These are phyloP conservation scores for Hyles vespertilio DNA, from an alignment of 1,140 invertebrate species.

Conservation along the genomic window DNA sequence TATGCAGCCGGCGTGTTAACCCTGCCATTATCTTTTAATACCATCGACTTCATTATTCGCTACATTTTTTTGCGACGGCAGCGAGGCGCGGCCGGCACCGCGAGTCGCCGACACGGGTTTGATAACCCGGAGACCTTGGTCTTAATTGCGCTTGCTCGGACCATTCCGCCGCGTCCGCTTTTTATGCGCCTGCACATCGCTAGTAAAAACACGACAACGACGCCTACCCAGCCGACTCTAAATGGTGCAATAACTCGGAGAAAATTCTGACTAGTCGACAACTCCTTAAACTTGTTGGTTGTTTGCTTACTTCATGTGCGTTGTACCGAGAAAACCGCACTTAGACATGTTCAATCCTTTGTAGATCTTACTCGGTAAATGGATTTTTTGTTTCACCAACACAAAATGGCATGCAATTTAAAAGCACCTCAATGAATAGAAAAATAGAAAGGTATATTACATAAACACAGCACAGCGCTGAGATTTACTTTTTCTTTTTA, in stretches of 20 bases:
- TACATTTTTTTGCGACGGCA: conserved; percentile 68
- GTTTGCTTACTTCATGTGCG: conserved; percentile 45
- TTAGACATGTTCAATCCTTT: conserved; percentile 39
- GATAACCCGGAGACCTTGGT: conserved; percentile 74
- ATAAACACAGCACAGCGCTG: neutral
- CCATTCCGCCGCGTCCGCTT: conserved; percentile 69
- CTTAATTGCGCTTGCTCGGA: conserved; percentile 72
- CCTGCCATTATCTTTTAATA: conserved; percentile 72
- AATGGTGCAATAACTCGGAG: conserved; percentile 49
- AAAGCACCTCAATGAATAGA: neutral
- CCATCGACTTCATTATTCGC: conserved; percentile 70
- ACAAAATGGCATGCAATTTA: conserved; percentile 15
- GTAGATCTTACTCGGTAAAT: conserved; percentile 44
- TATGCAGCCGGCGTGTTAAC: conserved; percentile 64
- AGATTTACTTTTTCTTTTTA: too few relatives aligned
- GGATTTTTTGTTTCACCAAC: conserved; percentile 28
- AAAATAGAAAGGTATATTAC: neutral
- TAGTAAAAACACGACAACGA: conserved; percentile 68
- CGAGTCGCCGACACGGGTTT: conserved; percentile 65
- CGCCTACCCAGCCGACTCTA: conserved; percentile 51
- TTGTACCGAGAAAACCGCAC: conserved; percentile 54
- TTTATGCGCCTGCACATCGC: conserved; percentile 72
- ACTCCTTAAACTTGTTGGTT: conserved; percentile 42
- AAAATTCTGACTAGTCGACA: conserved; percentile 33
- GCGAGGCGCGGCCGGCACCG: conserved; percentile 55